Base-by-base conservation (phyloP, 2,797 vertebrate genomes). In the Paramormyrops hopkinsi region DNA sequence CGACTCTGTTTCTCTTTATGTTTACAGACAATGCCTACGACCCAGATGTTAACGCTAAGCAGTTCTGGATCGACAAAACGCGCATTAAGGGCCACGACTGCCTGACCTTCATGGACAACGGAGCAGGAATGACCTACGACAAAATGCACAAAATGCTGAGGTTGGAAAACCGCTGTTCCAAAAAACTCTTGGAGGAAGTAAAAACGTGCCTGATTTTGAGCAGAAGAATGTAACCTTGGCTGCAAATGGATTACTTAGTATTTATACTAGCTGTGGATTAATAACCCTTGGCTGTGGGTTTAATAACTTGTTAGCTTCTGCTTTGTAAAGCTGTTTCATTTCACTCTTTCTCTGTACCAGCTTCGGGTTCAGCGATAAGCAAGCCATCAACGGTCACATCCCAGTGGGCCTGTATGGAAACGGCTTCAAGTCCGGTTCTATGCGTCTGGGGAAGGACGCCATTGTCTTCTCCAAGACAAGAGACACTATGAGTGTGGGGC, bases 401-500 rank as follows among this genome's bases (percentile, higher is more conserved):
- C 98, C 98, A 0, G 97, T 99, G 90, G 98, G 98, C 19, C 93
- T 98, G 19, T 99, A 99, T 51, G 98, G 98, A 33, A 99, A 99
- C 19, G 98, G 98, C 2, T 99, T 99, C 96, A 99, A 99, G 93
- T 99, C 98, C 0, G 98, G 98, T 4, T 98, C 98, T 50, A 99
- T 99, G 98, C 97, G 98, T 56, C 95, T 99, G 85, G 98, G 98
- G 29, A 97, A 91, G 94, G 98, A 99, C 1, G 96, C 97, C 79
- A 96, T 99, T 0, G 97, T 99, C 73, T 98, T 99, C 92, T 99
- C 98, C 65, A 99, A 97, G 92, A 97, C 97, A 0, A 95, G 92
- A 53, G 94, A 92, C 0, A 90, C 87, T 3, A 95, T 96, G 92
- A 98, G 96, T 0, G 96, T 99, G 48, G 98, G 98, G 82, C 94